phyloP scores from a whole-genome alignment of 2,888 invertebrate species.

The Pycnomerus fuliginosus region DNA sequence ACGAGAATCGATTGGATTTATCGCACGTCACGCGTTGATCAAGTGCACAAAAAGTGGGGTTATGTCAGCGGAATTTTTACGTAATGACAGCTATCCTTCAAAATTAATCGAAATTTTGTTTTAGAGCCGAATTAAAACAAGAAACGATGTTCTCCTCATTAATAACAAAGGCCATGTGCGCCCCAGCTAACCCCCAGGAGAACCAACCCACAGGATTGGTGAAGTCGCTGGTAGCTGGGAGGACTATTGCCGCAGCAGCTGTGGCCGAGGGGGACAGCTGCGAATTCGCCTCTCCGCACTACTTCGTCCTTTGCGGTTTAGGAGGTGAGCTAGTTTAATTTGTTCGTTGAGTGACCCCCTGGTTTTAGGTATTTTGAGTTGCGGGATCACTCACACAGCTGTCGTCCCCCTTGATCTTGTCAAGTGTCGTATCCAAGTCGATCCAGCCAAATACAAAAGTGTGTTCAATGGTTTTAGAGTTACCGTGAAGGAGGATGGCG shows the following conservation, averaged over 20 bases:
- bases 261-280: conserved; percentile 55
- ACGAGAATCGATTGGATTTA: no score
- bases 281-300: conserved; percentile 89
- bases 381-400: conserved; percentile 90
- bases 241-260: conserved; percentile 43
- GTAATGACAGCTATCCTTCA: conserved; percentile 10
- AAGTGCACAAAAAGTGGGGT: conserved; percentile 8
- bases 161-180: conserved; percentile 41
- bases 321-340: conserved; percentile 61
- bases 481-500: conserved; percentile 84
- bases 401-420: conserved; percentile 95
- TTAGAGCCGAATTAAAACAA: conserved; percentile 1
- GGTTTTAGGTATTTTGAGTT: conserved; percentile 53
- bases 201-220: conserved; percentile 37
- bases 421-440: conserved; percentile 92
- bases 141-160: conserved; percentile 38
- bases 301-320: conserved; percentile 90
- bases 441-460: conserved; percentile 91
- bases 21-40: no score
- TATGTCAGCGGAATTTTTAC: conserved; percentile 15
- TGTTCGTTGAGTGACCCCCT: background rate
- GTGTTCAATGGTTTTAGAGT: conserved; percentile 83
- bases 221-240: conserved; percentile 46
- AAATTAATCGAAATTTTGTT: conserved; percentile 4
- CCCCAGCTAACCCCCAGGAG: conserved; percentile 26